A percentile compares a stretch with the other conserved stretches of the same genome.
These are phyloP conservation scores for Subanguina moxae DNA, from an alignment of 1,140 invertebrate genomes.

Conservation along the genomic window DNA sequence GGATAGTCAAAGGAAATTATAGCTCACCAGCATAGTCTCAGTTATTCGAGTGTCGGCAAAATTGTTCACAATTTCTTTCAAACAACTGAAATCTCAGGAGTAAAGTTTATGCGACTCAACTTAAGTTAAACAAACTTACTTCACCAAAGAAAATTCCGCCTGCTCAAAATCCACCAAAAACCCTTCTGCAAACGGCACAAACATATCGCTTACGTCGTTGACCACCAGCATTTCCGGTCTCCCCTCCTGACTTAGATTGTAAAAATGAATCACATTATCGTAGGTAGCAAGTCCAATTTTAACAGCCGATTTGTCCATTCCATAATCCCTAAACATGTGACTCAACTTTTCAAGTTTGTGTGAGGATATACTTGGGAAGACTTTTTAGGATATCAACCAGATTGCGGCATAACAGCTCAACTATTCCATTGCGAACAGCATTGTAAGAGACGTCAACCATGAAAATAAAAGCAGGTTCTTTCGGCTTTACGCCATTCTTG, in stretches of 20 bases:
- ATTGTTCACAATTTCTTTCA: slow-evolving; percentile 84
- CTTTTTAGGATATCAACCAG: slow-evolving; percentile 71
- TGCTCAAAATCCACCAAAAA: slow-evolving; percentile 82
- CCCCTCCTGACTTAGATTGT: slow-evolving; percentile 78
- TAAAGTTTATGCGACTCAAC: no score
- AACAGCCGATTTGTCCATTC: slow-evolving; percentile 72
- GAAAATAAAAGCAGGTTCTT: slow-evolving; percentile 90
- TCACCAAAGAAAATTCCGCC: slow-evolving; percentile 76
- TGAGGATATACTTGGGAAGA: slow-evolving; percentile 59
- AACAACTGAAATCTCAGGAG: slow-evolving; percentile 65
- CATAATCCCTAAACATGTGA: slow-evolving; percentile 67
- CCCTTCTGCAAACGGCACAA: slow-evolving; percentile 93
- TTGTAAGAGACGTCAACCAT: slow-evolving; percentile 96
- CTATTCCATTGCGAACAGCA: slow-evolving; percentile 83
- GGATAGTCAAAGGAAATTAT: no score
- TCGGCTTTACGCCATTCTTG: slow-evolving; percentile 82
- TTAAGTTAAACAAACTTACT: slow-evolving; percentile 44
- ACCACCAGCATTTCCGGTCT: slow-evolving; percentile 97
- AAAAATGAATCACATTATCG: slow-evolving; percentile 90
- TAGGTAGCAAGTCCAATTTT: slow-evolving; percentile 93
- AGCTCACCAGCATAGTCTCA: slow-evolving; percentile 67
- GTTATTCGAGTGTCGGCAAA: slow-evolving; percentile 89
- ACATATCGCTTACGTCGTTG: slow-evolving; percentile 89
- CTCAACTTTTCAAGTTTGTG: not conserved
- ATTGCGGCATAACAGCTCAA: slow-evolving; percentile 78